Conservation (phyloP, 37 sponge, comb jelly and placozoan species). For the Corticium candelabrum region DNA sequence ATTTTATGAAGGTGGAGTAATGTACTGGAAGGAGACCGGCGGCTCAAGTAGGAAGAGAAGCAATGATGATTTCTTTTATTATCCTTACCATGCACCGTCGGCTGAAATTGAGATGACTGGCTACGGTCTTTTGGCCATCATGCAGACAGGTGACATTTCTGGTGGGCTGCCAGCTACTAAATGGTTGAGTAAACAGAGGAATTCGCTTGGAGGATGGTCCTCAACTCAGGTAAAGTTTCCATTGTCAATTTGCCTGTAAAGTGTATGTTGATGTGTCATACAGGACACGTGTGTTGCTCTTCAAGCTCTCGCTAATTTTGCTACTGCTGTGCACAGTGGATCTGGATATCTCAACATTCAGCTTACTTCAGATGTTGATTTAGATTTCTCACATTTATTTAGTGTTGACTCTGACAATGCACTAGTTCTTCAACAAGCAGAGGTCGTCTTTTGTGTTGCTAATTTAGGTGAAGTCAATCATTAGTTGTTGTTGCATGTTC, state of each 20-base stretch:
- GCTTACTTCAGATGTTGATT: neutral
- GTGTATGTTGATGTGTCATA: neutral
- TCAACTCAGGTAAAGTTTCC: constrained; percentile 14
- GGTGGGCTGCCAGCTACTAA: neutral
- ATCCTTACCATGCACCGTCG: neutral
- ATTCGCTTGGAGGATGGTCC: constrained; percentile 2
- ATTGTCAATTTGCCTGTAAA: no score
- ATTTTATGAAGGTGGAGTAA: neutral
- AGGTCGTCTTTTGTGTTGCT: neutral
- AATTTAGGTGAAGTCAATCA: neutral
- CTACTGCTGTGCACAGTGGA: neutral
- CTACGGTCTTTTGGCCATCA: constrained; percentile 9
- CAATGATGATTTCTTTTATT: neutral
- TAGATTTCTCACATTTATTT: neutral
- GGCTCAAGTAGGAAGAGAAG: neutral
- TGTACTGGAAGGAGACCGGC: neutral
- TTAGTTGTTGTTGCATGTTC: neutral
- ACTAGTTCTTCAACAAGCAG: neutral
- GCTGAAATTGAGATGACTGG: constrained; percentile 7
- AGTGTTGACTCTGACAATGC: neutral
- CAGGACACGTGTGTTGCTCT: neutral
- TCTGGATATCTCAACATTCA: neutral
- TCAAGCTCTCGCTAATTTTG: neutral
- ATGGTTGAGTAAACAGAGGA: constrained; percentile 3
- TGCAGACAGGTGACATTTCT: neutral